A percentile compares a stretch with the other conserved stretches of the same genome.
Evolutionary conservation across 2,888 invertebrate genomes (phyloP).

Genomic region (Conistra vaccinii): DNA sequence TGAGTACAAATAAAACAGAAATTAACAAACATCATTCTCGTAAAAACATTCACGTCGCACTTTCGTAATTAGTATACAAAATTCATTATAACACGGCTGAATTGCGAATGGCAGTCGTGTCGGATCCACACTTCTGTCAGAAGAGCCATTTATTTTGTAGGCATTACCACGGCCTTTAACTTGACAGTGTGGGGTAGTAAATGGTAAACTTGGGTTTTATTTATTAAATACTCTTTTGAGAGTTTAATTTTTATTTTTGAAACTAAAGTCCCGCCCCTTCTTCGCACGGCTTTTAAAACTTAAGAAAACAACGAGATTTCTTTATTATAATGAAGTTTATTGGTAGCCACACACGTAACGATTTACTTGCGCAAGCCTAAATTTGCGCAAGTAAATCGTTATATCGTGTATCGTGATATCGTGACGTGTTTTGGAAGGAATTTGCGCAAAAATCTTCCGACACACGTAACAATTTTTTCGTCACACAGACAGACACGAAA

Average conservation of each 20-base stretch:
- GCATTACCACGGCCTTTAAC: background rate
- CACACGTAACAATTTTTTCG: no score
- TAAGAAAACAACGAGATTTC: background rate
- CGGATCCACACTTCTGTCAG: background rate
- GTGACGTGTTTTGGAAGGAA: no score
- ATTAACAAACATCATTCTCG: background rate
- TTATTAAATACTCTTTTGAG: background rate
- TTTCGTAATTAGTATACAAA: background rate
- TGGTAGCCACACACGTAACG: no score
- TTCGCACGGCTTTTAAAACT: background rate
- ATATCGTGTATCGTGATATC: no score
- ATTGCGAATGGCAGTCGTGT: background rate
- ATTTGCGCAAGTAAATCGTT: no score
- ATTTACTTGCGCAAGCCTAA: no score
- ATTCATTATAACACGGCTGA: background rate
- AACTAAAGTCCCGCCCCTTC: background rate
- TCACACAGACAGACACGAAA: background rate
- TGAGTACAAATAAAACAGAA: background rate
- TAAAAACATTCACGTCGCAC: background rate
- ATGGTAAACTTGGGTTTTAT: background rate
- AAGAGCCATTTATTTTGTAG: background rate
- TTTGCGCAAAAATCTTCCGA: no score
- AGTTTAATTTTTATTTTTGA: background rate
- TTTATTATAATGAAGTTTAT: no score
- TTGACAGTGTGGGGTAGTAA: background rate